Evolutionary conservation across 2,888 invertebrate species (phyloP).

Genomic region (Dyspetes luteomarginatus): DNA sequence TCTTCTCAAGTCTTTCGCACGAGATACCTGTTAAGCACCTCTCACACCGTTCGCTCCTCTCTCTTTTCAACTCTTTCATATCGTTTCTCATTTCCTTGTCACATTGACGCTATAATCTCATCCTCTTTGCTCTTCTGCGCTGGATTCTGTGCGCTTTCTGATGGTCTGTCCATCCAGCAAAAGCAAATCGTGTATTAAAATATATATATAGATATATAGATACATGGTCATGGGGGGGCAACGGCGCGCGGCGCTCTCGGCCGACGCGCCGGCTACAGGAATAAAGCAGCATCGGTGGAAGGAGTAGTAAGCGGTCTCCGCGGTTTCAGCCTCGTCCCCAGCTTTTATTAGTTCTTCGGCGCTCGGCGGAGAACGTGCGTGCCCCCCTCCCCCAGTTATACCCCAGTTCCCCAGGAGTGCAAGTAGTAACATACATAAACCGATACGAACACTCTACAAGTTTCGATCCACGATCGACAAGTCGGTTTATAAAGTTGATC

Average conservation of each 20-base stretch:
- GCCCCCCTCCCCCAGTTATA: conserved; percentile 67
- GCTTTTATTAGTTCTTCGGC: conserved; percentile 82
- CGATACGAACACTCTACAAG: conserved; percentile 12
- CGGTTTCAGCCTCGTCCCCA: conserved; percentile 80
- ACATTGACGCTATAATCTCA: conserved; percentile 28
- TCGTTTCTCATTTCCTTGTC: conserved; percentile 40
- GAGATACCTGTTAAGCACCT: conserved; percentile 71
- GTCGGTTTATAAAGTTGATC: conserved; percentile 10
- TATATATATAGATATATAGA: conserved; percentile 19
- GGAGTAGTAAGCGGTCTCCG: conserved; percentile 82
- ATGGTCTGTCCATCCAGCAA: conserved; percentile 56
- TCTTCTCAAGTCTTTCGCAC: conserved; percentile 32
- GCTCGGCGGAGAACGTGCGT: conserved; percentile 81
- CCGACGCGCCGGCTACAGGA: conserved; percentile 73
- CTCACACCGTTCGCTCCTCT: conserved; percentile 44
- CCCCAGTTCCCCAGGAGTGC: conserved; percentile 8
- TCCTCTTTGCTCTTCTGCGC: conserved; percentile 18
- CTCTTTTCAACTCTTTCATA: conserved; percentile 40
- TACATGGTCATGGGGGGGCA: conserved; percentile 21
- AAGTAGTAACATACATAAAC: neutral
- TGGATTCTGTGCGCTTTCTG: conserved; percentile 38
- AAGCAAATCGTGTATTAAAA: conserved; percentile 42
- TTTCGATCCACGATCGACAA: conserved; percentile 34
- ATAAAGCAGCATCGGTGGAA: conserved; percentile 77
- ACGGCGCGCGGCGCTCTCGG: conserved; percentile 55